Conservation (phyloP, 2,797 vertebrate species). For the Sebastes elongatus region DNA sequence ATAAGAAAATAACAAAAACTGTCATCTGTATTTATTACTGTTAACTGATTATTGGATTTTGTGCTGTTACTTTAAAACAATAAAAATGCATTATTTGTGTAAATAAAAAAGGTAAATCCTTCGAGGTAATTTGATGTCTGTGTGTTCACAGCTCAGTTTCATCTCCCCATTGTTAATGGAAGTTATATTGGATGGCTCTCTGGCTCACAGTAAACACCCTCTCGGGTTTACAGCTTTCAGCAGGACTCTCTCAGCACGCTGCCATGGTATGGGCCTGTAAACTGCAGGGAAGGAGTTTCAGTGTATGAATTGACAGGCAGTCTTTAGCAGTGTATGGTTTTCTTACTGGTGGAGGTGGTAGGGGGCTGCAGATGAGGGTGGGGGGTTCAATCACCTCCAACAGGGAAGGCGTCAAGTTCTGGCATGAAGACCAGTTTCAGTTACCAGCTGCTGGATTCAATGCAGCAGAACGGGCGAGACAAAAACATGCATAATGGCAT, state of each 20-base stretch:
- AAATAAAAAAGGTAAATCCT: constrained; percentile 1
- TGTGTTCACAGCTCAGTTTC: constrained; percentile 25
- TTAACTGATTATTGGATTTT: not conserved
- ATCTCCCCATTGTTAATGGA: constrained; percentile 35
- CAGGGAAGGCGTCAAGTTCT: constrained; percentile 36
- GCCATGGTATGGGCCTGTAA: constrained; percentile 40
- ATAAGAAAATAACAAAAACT: not conserved
- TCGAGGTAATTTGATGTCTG: not conserved
- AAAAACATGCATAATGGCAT: constrained; percentile 7
- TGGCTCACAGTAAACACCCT: constrained; percentile 57
- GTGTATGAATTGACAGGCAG: constrained; percentile 30
- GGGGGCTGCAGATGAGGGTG: not conserved
- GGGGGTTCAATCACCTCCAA: constrained; percentile 23
- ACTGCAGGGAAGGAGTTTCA: constrained; percentile 35
- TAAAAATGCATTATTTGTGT: not conserved
- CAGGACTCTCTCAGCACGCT: constrained; percentile 46
- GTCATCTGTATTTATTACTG: not conserved
- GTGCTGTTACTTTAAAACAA: constrained; percentile 22
- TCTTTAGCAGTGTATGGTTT: constrained; percentile 42
- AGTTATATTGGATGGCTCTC: constrained; percentile 18
- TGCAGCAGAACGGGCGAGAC: constrained; percentile 6
- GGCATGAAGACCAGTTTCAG: constrained; percentile 49
- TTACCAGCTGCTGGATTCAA: constrained; percentile 36
- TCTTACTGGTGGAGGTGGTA: constrained; percentile 22
- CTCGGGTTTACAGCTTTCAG: constrained; percentile 57